Conservation (phyloP, 1,140 invertebrate genomes). For the Brachystomella parvula region DNA sequence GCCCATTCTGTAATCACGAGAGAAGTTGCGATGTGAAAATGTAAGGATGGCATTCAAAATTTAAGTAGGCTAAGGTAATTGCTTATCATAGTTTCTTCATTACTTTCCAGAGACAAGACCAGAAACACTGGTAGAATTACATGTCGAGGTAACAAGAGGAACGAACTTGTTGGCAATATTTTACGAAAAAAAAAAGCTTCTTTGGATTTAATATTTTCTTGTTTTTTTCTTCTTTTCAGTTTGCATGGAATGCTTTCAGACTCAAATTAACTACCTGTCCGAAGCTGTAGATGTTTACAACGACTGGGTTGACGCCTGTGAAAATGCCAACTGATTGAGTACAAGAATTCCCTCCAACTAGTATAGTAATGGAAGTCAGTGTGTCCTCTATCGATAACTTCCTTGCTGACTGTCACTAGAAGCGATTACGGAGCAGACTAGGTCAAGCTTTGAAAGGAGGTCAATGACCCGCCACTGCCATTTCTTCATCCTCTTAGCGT, state of each 20-base stretch:
- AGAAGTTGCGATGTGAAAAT: constrained; percentile 99
- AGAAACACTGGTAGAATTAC: constrained; percentile 54
- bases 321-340: constrained; percentile 48
- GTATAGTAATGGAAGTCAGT: not conserved
- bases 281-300: constrained; percentile 62
- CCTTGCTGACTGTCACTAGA: too few relatives aligned
- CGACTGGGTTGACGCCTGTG: constrained; percentile 66
- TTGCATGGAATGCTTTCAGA: constrained; percentile 58
- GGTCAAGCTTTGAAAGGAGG: too few relatives aligned
- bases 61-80: not conserved
- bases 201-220: too few relatives aligned
- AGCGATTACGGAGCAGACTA: too few relatives aligned
- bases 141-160: too few relatives aligned
- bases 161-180: too few relatives aligned
- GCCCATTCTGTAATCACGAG: constrained; percentile 99
- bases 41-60: constrained; percentile 55
- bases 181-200: too few relatives aligned
- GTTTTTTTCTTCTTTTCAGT: too few relatives aligned
- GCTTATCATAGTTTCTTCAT: not conserved
- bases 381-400: too few relatives aligned
- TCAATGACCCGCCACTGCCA: too few relatives aligned
- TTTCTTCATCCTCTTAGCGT: too few relatives aligned
- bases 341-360: too few relatives aligned
- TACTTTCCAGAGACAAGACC: constrained; percentile 51
- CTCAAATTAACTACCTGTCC: constrained; percentile 56